phyloP scores from a whole-genome alignment of 2,888 invertebrate genomes.

The Apoda limacodes region DNA sequence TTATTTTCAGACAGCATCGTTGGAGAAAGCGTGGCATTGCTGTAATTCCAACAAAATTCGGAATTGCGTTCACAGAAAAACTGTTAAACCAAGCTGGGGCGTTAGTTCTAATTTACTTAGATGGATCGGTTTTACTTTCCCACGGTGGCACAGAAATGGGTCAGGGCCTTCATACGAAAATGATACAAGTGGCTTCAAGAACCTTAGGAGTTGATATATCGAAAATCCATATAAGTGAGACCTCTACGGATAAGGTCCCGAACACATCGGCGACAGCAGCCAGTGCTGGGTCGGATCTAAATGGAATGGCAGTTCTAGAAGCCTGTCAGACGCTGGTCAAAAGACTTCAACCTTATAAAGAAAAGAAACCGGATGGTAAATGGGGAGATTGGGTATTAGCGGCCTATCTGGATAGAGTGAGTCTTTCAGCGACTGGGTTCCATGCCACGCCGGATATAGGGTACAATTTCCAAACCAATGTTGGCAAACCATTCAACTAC shows the following conservation, averaged over 20 bases:
- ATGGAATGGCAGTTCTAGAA: conserved; percentile 90
- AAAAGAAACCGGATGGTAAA: conserved; percentile 78
- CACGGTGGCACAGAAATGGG: conserved; percentile 99
- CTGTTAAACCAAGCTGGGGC: conserved; percentile 90
- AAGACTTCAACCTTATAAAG: conserved; percentile 79
- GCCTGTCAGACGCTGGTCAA: conserved; percentile 83
- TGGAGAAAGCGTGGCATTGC: conserved; percentile 90
- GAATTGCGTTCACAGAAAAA: conserved; percentile 82
- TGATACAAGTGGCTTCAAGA: conserved; percentile 90
- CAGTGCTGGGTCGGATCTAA: conserved; percentile 88
- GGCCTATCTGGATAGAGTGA: conserved; percentile 82
- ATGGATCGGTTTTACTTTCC: conserved; percentile 88
- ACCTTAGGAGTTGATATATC: conserved; percentile 76
- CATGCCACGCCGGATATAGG: conserved; percentile 81
- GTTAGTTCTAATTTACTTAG: conserved; percentile 85
- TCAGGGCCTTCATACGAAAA: conserved; percentile 95
- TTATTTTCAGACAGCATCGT: conserved; percentile 73
- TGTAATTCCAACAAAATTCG: conserved; percentile 86
- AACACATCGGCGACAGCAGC: conserved; percentile 93
- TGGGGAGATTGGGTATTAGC: conserved; percentile 88
- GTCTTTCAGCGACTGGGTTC: conserved; percentile 86
- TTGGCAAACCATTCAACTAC: conserved; percentile 83
- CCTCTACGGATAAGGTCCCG: conserved; percentile 90
- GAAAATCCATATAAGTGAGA: conserved; percentile 85
- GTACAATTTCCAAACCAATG: conserved; percentile 76